These are phyloP conservation scores for Crocidura indochinensis DNA, from an alignment of 2,797 vertebrate species.

Conservation along the genomic window DNA sequence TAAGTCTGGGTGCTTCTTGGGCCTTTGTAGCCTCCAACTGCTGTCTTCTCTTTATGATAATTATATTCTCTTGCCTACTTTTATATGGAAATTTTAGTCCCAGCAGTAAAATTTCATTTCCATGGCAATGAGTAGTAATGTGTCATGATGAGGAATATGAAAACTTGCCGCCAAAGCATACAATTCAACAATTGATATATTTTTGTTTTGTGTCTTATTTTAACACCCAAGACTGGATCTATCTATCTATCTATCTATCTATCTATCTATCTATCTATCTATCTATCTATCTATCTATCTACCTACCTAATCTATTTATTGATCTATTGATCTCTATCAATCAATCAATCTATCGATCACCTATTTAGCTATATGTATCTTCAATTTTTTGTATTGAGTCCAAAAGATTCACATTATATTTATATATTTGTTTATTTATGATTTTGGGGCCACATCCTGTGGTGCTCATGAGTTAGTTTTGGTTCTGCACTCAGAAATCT, in stretches of 20 bases:
- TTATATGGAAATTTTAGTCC: slow-evolving; percentile 55
- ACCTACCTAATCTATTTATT: no score
- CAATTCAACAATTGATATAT: no score
- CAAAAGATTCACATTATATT: not conserved
- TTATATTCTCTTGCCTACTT: slow-evolving; percentile 16
- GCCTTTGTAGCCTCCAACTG: not conserved
- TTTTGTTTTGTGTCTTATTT: slow-evolving; percentile 42
- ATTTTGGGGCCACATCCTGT: no score
- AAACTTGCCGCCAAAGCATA: not conserved
- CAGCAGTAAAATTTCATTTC: slow-evolving; percentile 53
- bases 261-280: not conserved
- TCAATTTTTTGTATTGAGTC: not conserved
- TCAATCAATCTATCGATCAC: not conserved
- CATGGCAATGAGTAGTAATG: slow-evolving; percentile 9
- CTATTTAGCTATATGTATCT: not conserved
- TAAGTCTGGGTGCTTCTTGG: not conserved
- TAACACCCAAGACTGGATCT: not conserved
- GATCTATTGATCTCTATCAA: no score
- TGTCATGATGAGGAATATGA: slow-evolving; percentile 10
- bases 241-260: not conserved
- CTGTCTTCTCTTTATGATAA: slow-evolving; percentile 44
- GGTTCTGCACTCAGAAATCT: no score
- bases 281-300: no score
- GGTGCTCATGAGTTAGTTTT: no score
- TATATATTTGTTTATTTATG: no score